These are phyloP conservation scores for Trididemnum clinides DNA, from an alignment of 23 tunicate species.

Conservation along the genomic window DNA sequence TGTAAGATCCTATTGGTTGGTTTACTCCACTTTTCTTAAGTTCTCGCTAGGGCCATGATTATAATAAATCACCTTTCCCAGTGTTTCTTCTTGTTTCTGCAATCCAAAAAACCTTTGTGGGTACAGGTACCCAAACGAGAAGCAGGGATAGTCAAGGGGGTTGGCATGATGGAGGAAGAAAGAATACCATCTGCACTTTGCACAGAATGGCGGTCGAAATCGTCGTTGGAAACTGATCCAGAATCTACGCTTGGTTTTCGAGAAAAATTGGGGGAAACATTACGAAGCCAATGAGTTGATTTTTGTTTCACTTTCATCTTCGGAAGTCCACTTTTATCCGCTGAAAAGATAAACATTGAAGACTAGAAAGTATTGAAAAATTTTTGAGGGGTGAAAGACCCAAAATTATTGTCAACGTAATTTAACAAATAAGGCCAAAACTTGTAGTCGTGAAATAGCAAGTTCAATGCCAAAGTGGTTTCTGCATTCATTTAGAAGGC, in stretches of 20 bases:
- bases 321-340: constrained; percentile 13
- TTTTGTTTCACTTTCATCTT: neutral
- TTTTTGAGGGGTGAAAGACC: no score
- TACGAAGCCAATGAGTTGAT: neutral
- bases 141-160: constrained; percentile 47
- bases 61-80: constrained; percentile 95
- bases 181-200: neutral
- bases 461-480: no score
- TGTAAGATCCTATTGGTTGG: no score
- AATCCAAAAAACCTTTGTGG: constrained; percentile 69
- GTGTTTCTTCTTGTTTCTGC: constrained; percentile 68
- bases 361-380: no score
- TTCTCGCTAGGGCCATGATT: no score
- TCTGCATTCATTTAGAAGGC: no score
- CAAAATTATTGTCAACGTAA: no score
- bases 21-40: no score
- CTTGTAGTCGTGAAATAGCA: no score
- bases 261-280: neutral
- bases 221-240: constrained; percentile 29
- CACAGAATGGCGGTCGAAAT: constrained; percentile 5
- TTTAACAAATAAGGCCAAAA: no score
- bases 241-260: neutral
- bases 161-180: neutral
- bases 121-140: constrained; percentile 31
- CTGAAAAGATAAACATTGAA: neutral